These are phyloP conservation scores for Lasioglossum figueresi DNA, from an alignment of 2,888 invertebrate genomes.

Conservation along the genomic window DNA sequence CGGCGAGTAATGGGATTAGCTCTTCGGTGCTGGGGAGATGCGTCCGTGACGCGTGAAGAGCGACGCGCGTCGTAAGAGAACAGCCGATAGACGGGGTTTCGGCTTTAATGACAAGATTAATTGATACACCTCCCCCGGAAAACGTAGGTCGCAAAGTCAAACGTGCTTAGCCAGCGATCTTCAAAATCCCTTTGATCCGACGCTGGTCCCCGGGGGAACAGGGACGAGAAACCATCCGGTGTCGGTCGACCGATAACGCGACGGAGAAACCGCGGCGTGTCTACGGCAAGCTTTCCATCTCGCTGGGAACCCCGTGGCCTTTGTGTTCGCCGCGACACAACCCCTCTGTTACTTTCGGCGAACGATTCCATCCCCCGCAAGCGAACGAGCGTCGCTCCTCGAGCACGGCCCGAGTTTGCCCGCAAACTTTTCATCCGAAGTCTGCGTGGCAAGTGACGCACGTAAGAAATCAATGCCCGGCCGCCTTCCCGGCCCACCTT, in stretches of 20 bases:
- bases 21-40: conserved; percentile 34
- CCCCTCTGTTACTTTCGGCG: conserved; percentile 67
- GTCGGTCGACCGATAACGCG: conserved; percentile 51
- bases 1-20: conserved; percentile 60
- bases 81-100: conserved; percentile 18
- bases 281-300: conserved; percentile 47
- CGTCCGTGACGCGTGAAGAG: conserved; percentile 55
- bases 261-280: conserved; percentile 48
- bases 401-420: conserved; percentile 55
- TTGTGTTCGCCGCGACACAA: conserved; percentile 65
- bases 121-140: conserved; percentile 61
- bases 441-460: conserved; percentile 57
- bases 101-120: conserved; percentile 59
- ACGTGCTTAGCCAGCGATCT: conserved; percentile 65
- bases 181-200: conserved; percentile 61
- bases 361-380: conserved; percentile 53
- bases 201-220: conserved; percentile 54
- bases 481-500: conserved; percentile 5
- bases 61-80: background rate
- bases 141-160: conserved; percentile 64
- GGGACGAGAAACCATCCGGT: conserved; percentile 53
- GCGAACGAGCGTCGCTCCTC: conserved; percentile 39
- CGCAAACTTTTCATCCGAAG: conserved; percentile 63
- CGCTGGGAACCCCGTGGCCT: conserved; percentile 55
- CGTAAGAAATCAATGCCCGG: conserved; percentile 52